Base-by-base conservation (phyloP, 2,888 invertebrate genomes). In the Cheilosia impressa region DNA sequence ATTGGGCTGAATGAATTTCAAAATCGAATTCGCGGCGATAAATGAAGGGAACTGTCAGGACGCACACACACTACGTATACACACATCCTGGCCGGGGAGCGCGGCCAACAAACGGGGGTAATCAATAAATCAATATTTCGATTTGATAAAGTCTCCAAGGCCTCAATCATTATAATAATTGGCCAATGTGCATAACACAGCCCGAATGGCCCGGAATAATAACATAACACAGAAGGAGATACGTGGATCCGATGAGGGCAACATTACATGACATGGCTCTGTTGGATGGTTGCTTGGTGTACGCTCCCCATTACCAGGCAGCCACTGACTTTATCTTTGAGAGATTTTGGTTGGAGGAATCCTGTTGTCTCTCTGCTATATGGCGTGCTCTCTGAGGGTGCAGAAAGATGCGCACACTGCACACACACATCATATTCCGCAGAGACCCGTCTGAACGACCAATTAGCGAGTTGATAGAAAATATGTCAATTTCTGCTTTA, bases 391-490 rank as follows among this genome's bases (percentile, higher is more conserved):
- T 17, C 24, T 22, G 24, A n/a, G 57, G 34, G 62, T 17, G 17
- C 27, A 60, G 66, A 68, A 81, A 63, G 63, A 75, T 75, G 75
- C 66, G 52, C 65, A 24, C 62, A 68, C 57, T 69, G 52, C 65
- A 24, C 62, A 68, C 57, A 76, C 75, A 84, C 24, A 75, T 75
- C 79, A 84, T 84, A 79, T 79, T 75, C 79, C 69, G 69, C 47
- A n/a, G 81, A 68, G 62, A 68, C 81, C 71, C 71, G 34, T 72
- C 77, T 72, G 81, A 85, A 68, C 81, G 77, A 88, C 88, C 88
- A 88, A 88, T 88, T 88, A 88, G 88, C 85, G 87, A 88, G 84
- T 87, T 88, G 88, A 88, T 88, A 87, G 88, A 81, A 88, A 88
- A 88, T 88, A 88, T 88, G 88, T 88, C 88, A 88, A 88, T 87